Evolutionary conservation across 2,797 vertebrate genomes (phyloP).

Genomic region (Pteronotus mesoamericanus): DNA sequence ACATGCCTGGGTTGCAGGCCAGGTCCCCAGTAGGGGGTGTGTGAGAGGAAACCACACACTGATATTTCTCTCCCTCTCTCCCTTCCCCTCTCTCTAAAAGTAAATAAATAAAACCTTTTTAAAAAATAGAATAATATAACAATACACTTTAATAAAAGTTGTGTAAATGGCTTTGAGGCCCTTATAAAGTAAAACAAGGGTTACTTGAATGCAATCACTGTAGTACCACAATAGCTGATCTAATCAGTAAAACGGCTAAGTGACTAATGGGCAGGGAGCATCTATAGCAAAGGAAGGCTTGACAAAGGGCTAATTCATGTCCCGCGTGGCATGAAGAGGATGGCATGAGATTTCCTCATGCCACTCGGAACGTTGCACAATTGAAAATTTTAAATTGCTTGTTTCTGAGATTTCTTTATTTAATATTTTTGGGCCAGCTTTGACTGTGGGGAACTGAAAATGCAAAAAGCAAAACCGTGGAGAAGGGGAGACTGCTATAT

Average conservation of each 20-base stretch:
- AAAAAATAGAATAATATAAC: neutral
- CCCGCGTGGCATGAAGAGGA: too few relatives aligned
- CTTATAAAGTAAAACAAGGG: neutral
- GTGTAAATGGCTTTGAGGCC: neutral
- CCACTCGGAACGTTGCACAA: neutral
- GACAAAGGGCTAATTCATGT: neutral
- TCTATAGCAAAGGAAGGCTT: fast-evolving
- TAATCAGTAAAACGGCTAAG: neutral
- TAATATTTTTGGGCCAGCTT: neutral
- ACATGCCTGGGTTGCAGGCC: too few relatives aligned
- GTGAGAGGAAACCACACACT: too few relatives aligned
- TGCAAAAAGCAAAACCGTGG: neutral
- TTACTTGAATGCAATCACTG: neutral
- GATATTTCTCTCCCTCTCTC: too few relatives aligned
- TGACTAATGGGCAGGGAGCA: fast-evolving
- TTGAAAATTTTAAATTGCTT: neutral
- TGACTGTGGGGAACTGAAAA: neutral
- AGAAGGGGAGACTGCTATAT: neutral
- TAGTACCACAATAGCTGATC: neutral
- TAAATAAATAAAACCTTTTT: too few relatives aligned
- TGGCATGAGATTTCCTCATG: neutral
- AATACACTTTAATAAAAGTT: neutral
- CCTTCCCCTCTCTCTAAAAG: too few relatives aligned
- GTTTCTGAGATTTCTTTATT: neutral
- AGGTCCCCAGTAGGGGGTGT: too few relatives aligned